Evolutionary conservation across 2,113 vertebrate genomes (phyloP), one percentile per base, ranked within the genome.

Genomic region (Sorex fumeus): DNA sequence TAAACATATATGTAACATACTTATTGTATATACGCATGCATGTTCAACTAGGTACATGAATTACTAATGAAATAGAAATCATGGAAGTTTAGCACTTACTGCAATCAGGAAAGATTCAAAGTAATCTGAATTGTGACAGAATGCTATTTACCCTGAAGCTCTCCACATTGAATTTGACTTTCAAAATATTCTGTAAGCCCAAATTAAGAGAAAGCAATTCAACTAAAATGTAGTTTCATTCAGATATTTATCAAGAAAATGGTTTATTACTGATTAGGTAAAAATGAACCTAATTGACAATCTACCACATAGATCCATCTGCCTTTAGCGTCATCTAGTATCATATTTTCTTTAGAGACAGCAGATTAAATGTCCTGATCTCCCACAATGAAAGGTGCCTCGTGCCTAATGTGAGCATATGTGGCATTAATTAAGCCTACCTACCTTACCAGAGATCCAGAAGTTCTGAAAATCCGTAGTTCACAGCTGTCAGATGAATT

Each of bases 211-310:
- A 11, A 88, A 83, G 34, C 6, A 71, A 36, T 84, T 13, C 30
- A 77, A 69, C 28, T 62, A 21, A 88, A 89, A n/a, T 83, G 3
- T 32, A 72, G 12, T 6, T 45, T 9, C 30, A 80, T 60, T 79
- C 53, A 82, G 28, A 72, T 83, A 85, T 43, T 53, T 79, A 83
- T 90, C 84, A 66, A 91, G 85, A 71, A 87, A 79, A 28, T 70
- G 0, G 5, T 86, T 83, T 75, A 80, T 93, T 57, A 82, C 40
- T 1, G 8, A 85, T 72, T 23, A 4, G 75, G 79, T 77, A n/a
- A 32, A 90, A 88, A 92, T 67, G 5, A 81, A 2, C 3, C n/a
- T 36, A 84, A 21, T 23, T 77, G 47, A 47, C 19, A 86, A 32
- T 66, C 34, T 71, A 47, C 30, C 70, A 77, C 28, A 80, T 5